These are phyloP conservation scores for Patella caerulea DNA, from an alignment of 2,888 invertebrate species.

Conservation along the genomic window DNA sequence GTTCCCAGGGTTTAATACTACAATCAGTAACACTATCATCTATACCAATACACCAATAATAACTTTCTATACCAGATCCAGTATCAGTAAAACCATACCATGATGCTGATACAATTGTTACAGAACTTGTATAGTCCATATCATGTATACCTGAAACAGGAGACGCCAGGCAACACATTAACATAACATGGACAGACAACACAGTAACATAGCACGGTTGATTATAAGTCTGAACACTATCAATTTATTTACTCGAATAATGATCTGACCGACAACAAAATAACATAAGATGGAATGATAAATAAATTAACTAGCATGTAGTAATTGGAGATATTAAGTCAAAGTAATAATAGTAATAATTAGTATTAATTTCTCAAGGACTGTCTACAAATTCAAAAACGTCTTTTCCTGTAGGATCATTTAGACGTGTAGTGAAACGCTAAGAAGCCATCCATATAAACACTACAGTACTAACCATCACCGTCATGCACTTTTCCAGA, in stretches of 20 bases:
- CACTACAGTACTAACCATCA: conserved; percentile 8
- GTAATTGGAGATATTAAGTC: no score
- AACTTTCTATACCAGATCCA: conserved; percentile 2
- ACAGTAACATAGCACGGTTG: no score
- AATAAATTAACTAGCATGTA: no score
- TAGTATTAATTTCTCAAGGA: no score
- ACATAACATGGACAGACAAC: background rate
- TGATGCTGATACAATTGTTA: background rate
- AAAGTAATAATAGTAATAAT: no score
- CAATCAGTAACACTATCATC: conserved; percentile 3
- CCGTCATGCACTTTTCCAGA: conserved; percentile 28
- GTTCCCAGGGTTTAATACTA: background rate
- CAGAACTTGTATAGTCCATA: background rate
- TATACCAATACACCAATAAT: conserved; percentile 22
- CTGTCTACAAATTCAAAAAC: no score
- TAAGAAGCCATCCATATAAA: no score
- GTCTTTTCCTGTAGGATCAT: no score
- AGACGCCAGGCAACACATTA: background rate
- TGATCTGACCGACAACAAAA: no score
- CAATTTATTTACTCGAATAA: no score
- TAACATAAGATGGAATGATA: no score
- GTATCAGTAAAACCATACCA: conserved; percentile 19
- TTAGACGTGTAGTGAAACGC: no score
- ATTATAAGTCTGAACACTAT: background rate
- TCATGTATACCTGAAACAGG: conserved; percentile 9